Conservation (phyloP, 2,888 invertebrate species). For the Leptopilina drosophilae region DNA sequence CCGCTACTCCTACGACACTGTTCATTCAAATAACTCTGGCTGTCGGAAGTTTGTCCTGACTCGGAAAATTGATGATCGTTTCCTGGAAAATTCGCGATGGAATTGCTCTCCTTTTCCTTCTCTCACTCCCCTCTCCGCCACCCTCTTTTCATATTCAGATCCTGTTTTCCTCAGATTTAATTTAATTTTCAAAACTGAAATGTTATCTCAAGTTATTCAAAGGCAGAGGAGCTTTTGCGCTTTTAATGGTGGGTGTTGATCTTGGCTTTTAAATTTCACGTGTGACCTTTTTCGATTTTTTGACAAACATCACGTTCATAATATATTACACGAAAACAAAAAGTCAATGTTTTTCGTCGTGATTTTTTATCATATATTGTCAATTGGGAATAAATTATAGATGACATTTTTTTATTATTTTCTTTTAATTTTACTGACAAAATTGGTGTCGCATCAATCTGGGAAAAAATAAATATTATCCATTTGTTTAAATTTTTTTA, state of each 20-base stretch:
- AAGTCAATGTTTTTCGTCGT: no score
- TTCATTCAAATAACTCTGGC: conserved; percentile 68
- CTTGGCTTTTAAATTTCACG: neutral
- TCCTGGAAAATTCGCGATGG: conserved; percentile 46
- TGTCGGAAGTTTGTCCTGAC: conserved; percentile 53
- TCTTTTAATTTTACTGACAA: no score
- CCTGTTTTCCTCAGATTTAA: neutral
- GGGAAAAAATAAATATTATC: no score
- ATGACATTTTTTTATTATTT: no score
- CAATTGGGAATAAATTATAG: no score
- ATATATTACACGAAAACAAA: no score
- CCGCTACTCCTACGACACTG: conserved; percentile 69
- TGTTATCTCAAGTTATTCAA: conserved; percentile 14
- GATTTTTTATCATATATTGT: no score
- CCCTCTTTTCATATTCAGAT: conserved; percentile 31
- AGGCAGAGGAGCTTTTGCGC: neutral
- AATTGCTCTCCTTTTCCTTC: conserved; percentile 29
- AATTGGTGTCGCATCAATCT: no score
- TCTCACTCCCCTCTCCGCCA: no score
- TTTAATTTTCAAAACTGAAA: neutral
- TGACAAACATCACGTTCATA: neutral
- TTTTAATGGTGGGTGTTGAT: neutral
- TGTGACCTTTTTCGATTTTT: neutral
- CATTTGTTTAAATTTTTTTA: no score
- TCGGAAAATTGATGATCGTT: conserved; percentile 63